Evolutionary conservation across 2,888 invertebrate species (phyloP).

Genomic region (Adelphocoris suturalis): DNA sequence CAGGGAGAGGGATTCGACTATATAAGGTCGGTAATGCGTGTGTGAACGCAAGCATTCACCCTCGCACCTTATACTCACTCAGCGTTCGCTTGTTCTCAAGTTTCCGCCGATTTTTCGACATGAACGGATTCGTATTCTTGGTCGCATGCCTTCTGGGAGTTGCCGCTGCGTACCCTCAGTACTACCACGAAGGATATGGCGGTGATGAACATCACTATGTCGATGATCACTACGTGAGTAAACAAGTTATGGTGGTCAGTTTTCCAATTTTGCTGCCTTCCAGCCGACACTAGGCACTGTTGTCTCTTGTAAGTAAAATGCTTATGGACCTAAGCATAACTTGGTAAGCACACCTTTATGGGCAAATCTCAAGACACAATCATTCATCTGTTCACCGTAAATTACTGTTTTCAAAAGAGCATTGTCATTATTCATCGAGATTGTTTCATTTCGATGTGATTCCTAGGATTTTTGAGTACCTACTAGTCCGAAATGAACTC

Average conservation of each 20-base stretch:
- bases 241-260: not conserved
- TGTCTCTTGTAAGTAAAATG: too few relatives aligned
- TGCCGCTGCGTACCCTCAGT: constrained; percentile 53
- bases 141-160: not conserved
- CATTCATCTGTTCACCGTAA: too few relatives aligned
- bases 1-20: constrained; percentile 18
- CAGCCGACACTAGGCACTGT: too few relatives aligned
- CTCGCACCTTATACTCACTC: not conserved
- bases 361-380: too few relatives aligned
- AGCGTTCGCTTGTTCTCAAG: not conserved
- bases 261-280: too few relatives aligned
- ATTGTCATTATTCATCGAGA: too few relatives aligned
- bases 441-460: too few relatives aligned
- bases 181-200: constrained; percentile 18
- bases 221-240: constrained; percentile 49
- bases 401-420: too few relatives aligned
- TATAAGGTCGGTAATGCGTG: constrained; percentile 60
- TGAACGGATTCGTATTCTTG: constrained; percentile 43
- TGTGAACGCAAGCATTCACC: constrained; percentile 50
- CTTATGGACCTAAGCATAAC: too few relatives aligned
- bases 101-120: not conserved
- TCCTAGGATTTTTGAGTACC: too few relatives aligned
- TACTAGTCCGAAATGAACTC: too few relatives aligned
- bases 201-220: constrained; percentile 42
- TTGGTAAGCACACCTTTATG: too few relatives aligned